Base-by-base conservation (phyloP, 2,888 invertebrate genomes). In the Xanthostigma xanthostigma region DNA sequence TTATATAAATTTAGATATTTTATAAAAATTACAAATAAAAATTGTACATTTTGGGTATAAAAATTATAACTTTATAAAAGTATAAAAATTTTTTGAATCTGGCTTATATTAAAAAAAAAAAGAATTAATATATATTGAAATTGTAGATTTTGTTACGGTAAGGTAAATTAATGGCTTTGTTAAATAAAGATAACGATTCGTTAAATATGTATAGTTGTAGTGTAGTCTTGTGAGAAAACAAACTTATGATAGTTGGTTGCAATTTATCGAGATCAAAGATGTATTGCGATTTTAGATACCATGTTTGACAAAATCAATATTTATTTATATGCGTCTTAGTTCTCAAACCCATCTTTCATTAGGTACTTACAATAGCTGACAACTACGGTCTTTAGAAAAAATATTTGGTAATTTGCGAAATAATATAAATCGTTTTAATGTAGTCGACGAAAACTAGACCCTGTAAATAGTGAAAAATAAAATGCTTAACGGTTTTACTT, bases 91-190 rank as follows among this genome's bases (percentile, higher is more conserved):
- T 46, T 46, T 35, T 34, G 39, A 42, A 33, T 43, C 36, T 48
- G 48, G 48, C 48, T 37, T 48, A 43, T 48, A 48, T 48, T 48
- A 43, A 43, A 37, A 27, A 17, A 47, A n/a, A 42, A 12, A 46
- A 41, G 13, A 43, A 48, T 42, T 42, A 46, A 39, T 37, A 48
- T 36, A 35, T 48, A 48, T 27, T 27, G 27, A 27, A 48, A 37
- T 45, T 37, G 48, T 48, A 48, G 48, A 42, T 48, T 48, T 48
- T 48, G 48, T 48, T 48, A 48, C 48, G 45, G 38, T 45, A 45
- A 45, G 45, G 45, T 45, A 45, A 45, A 45, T 45, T 45, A 45
- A 34, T 43, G 43, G 48, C 48, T 48, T 48, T 48, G 43, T 48
- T 48, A 27, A 27, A 27, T 27, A 27, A 27, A 27, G 27, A 27